Base-by-base conservation (phyloP, 1,140 invertebrate genomes). In the Capitella teleta region DNA sequence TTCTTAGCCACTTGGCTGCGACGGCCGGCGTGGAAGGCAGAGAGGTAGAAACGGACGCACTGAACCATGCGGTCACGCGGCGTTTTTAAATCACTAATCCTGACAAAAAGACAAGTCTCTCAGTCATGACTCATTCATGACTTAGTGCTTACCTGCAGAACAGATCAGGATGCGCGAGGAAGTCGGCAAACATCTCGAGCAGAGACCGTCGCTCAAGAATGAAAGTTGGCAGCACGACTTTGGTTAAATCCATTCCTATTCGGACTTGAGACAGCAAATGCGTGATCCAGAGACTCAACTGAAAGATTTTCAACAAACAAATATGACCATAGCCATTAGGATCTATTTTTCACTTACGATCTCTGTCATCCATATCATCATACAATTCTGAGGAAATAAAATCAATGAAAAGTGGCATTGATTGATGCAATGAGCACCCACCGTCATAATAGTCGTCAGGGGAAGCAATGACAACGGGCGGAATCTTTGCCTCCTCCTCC, bases 21-120 rank as follows among this genome's bases (percentile, higher is more conserved):
- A 49, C 92, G 79, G 1, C 92, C 91, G 21, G 93, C 93, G 75
- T 98, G 93, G 55, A 74, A 74, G 14, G 70, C 66, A 16, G 67
- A 69, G 46, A 74, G 47, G 55, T 74, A 74, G 69, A 69, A 73
- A 37, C 64, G 47, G 0, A 93, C 80, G 21, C 91, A 83, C 74
- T 93, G 87, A 5, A 96, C 79, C 82, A 98, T 95, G 45, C 93
- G 78, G 47, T 95, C 90, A 54, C 78, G 76, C 2, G 93, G 86
- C 25, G 83, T 85, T 43, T 80, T 72, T 64, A 83, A 75, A 66
- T 92, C 87, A 18, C 83, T 80, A 72, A 92, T 89, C 62, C 86
- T 41, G 21, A 41, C 12, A 41, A 21, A 41, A 32, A 32, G n/a
- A 32, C n/a, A 32, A 8, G n/a, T 32, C n/a, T 32, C 30, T 32